Evolutionary conservation across 2,113 vertebrate species (phyloP).

Genomic region (Notiomystis cincta): DNA sequence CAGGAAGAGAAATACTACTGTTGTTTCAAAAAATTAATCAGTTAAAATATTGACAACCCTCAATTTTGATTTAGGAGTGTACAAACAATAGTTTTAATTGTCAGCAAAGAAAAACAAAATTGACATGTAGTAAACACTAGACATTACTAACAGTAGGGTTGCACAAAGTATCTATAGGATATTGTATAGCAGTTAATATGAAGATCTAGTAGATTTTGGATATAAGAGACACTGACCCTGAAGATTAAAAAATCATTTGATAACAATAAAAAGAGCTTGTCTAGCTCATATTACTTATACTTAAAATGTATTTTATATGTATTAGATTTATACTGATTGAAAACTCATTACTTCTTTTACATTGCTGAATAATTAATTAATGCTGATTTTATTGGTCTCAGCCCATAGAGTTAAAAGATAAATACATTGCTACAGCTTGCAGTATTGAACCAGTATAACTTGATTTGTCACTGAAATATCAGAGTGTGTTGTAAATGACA

Average conservation of each 20-base stretch:
- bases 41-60: not conserved
- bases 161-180: not conserved
- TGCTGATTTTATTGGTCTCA: not conserved
- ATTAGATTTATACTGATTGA: not conserved
- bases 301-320: constrained; percentile 15
- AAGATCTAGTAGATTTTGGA: not conserved
- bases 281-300: not conserved
- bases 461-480: not conserved
- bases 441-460: not conserved
- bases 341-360: not conserved
- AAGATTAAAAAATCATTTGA: not conserved
- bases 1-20: not conserved
- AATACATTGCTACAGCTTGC: not conserved
- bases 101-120: not conserved
- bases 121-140: not conserved
- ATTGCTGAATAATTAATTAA: constrained; percentile 37
- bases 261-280: not conserved
- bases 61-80: not conserved
- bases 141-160: not conserved
- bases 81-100: not conserved
- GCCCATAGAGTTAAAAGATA: not conserved
- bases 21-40: not conserved
- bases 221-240: not conserved
- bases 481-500: not conserved
- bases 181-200: not conserved